phyloP scores from a whole-genome alignment of 1,140 invertebrate species.

The Bombus pascuorum region DNA sequence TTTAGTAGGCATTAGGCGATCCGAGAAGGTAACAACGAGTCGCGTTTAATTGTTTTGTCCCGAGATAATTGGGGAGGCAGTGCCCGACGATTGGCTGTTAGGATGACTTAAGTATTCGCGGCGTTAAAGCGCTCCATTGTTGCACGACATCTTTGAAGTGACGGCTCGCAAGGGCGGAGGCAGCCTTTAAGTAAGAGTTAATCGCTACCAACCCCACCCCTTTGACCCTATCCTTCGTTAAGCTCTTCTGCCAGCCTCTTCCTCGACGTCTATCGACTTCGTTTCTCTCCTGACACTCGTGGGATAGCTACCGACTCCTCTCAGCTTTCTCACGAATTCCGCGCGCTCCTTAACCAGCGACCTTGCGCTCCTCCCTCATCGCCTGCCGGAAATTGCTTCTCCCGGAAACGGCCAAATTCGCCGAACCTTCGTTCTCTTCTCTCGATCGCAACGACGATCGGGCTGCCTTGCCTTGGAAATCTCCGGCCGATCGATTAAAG shows the following conservation, averaged over 20 bases:
- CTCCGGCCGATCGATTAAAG: slow-evolving; percentile 37
- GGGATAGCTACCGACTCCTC: slow-evolving; percentile 26
- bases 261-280: neutral
- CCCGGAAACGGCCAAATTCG: neutral
- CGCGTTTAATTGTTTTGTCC: slow-evolving; percentile 78
- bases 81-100: slow-evolving; percentile 69
- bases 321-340: slow-evolving; percentile 19
- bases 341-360: slow-evolving; percentile 1
- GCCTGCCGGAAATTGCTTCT: slow-evolving; percentile 26
- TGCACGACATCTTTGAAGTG: slow-evolving; percentile 62
- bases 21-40: slow-evolving; percentile 58
- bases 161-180: slow-evolving; percentile 58
- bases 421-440: neutral
- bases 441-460: neutral
- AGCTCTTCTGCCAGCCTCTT: neutral
- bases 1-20: slow-evolving; percentile 56
- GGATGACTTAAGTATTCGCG: slow-evolving; percentile 75
- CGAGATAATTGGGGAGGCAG: slow-evolving; percentile 72
- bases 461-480: no score
- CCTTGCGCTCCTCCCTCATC: no score
- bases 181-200: slow-evolving; percentile 71
- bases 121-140: slow-evolving; percentile 78
- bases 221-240: slow-evolving; percentile 27
- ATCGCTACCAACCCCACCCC: slow-evolving; percentile 61
- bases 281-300: slow-evolving; percentile 18